Evolutionary conservation across 2,797 vertebrate genomes (phyloP), one percentile per base, ranked within the genome.

Genomic region (Pipistrellus nathusii): DNA sequence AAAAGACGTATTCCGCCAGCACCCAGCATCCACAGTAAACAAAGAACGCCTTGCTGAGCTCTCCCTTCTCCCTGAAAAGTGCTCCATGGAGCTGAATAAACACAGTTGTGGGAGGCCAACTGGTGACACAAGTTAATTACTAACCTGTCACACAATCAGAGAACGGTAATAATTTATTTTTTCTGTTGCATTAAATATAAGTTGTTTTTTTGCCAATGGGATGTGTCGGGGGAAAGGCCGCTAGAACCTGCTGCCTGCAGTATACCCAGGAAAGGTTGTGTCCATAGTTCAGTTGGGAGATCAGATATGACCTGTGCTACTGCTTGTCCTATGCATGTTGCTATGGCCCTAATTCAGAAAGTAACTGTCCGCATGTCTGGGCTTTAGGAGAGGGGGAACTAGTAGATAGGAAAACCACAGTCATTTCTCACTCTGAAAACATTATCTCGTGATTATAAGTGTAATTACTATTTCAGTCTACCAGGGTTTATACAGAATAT

Each of bases 81-180:
- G 86, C 57, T 96, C 77, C 92, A 38, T 2, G 69, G 90, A 93
- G 88, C 1, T 88, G 80, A 96, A 95, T 96, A 85, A 95, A 95
- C 94, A 96, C 55, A 73, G 96, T 97, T 92, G 94, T 94, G 81
- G 88, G 71, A 97, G 95, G 95, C 94, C 97, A 97, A 96, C 97
- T 95, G 95, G 92, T 94, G 97, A 97, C 96, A 97, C 69, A 69
- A 96, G 97, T 97, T 97, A 95, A 98, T 98, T 98, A 97, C 77
- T 96, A 96, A 25, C 96, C 97, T 98, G 96, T 97, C 98, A 98
- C 1, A 88, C 96, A 85, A 91, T 51, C 96, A 90, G 92, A 95
- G 91, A 97, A 97, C 85, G 92, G 96, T 94, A 97, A 96, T 96
- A 97, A 97, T 98, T 98, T 98, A 96, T 95, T 94, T 96, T 75